Conservation (phyloP, 1,140 invertebrate genomes). For the Dendroctonus valens region DNA sequence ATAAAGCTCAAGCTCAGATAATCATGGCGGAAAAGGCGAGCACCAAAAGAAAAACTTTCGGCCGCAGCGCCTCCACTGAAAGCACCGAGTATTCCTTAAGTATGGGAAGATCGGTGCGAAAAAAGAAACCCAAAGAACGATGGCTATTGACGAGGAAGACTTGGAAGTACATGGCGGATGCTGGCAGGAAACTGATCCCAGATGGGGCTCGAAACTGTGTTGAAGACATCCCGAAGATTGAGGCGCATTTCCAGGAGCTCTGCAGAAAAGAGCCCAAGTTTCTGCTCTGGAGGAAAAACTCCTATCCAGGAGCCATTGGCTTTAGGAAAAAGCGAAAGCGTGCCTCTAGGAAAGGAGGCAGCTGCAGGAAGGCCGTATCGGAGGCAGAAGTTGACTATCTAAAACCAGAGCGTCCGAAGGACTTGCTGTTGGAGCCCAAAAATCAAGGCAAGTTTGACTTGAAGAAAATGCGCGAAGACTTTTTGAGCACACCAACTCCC, state of each 20-base stretch:
- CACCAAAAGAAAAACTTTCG: constrained; percentile 41
- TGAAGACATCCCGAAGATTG: constrained; percentile 75
- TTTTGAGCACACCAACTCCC: constrained; percentile 52
- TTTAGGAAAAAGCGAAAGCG: constrained; percentile 58
- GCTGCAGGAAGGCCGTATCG: constrained; percentile 61
- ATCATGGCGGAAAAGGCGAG: constrained; percentile 41
- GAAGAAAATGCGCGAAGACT: constrained; percentile 65
- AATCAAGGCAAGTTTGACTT: constrained; percentile 64
- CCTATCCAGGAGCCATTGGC: constrained; percentile 68
- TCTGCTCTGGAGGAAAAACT: constrained; percentile 76
- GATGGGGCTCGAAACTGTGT: constrained; percentile 67
- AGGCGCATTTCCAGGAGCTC: constrained; percentile 80
- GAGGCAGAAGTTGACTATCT: constrained; percentile 61
- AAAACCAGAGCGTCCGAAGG: constrained; percentile 51
- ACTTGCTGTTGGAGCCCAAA: constrained; percentile 55
- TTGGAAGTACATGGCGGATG: constrained; percentile 87
- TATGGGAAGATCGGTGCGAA: constrained; percentile 56
- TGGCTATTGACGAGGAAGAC: constrained; percentile 86
- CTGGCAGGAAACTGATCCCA: constrained; percentile 78
- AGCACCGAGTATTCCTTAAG: constrained; percentile 44
- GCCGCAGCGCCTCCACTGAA: constrained; percentile 46
- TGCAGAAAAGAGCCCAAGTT: constrained; percentile 75
- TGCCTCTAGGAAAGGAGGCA: constrained; percentile 61
- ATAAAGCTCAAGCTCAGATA: constrained; percentile 2
- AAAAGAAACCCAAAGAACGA: constrained; percentile 67